Conservation (phyloP, 2,888 invertebrate genomes). For the Cephus runcator region DNA sequence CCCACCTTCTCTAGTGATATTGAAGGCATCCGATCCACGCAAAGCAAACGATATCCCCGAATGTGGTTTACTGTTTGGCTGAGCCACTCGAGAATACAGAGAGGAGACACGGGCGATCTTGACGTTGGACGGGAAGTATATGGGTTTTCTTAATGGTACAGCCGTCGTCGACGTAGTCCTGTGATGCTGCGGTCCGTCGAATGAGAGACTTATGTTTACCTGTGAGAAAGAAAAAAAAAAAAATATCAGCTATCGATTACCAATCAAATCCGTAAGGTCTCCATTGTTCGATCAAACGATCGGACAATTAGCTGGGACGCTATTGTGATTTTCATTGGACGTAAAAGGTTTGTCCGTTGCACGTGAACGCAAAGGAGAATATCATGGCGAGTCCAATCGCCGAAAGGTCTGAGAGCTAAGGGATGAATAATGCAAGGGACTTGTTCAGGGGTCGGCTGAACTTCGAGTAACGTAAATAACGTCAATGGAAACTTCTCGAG, state of each 20-base stretch:
- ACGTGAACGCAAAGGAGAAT: too few relatives aligned
- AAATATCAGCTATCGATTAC: background rate
- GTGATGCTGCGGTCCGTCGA: constrained; percentile 54
- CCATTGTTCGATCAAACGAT: constrained; percentile 20
- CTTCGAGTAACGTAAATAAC: too few relatives aligned
- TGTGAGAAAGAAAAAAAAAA: constrained; percentile 23
- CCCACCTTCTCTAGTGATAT: constrained; percentile 68
- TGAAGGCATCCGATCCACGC: constrained; percentile 64
- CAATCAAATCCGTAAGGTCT: constrained; percentile 41
- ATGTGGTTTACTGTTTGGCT: constrained; percentile 42
- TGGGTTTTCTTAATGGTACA: constrained; percentile 36
- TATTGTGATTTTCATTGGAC: too few relatives aligned
- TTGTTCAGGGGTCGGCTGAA: too few relatives aligned
- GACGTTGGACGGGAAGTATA: constrained; percentile 43
- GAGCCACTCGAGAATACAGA: constrained; percentile 48
- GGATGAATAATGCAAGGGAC: too few relatives aligned
- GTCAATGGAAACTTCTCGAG: constrained; percentile 6
- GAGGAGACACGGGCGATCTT: constrained; percentile 43
- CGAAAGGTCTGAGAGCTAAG: too few relatives aligned
- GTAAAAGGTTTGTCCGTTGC: too few relatives aligned
- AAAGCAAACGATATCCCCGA: constrained; percentile 39
- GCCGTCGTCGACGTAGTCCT: constrained; percentile 43
- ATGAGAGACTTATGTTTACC: constrained; percentile 54
- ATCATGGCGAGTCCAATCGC: too few relatives aligned
- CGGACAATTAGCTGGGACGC: too few relatives aligned